Base-by-base conservation (phyloP, 2,888 invertebrate genomes). In the Timema podura region DNA sequence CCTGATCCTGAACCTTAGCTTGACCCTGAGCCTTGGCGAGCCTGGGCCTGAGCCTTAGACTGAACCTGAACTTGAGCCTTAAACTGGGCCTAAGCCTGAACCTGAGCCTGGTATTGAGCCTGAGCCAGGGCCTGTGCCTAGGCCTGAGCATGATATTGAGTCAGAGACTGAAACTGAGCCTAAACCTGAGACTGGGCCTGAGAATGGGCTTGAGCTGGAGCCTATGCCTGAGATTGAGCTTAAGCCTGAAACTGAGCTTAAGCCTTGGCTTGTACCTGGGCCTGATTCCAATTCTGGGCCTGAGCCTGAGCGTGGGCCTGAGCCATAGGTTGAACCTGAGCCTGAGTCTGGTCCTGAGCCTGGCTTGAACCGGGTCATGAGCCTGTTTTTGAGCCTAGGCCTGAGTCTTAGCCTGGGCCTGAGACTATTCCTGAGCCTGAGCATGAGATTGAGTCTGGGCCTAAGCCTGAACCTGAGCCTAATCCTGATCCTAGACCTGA, bases 91-190 rank as follows among this genome's bases (percentile, higher is more conserved):
- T n/a, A n/a, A n/a, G n/a, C n/a, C n/a, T n/a, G n/a, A n/a, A n/a
- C n/a, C n/a, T n/a, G n/a, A n/a, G n/a, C n/a, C n/a, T n/a, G n/a
- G n/a, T n/a, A 11, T 13, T 49, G 51, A 13, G 51, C 13, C 51
- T 49, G 51, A 13, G 51, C 13, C 51, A 11, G 51, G 51, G 15
- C 65, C 57, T 71, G 71, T 16, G 71, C 68, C 69, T 73, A 71
- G 48, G 70, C 70, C 57, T 74, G 75, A 61, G 68, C 73, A 68
- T n/a, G n/a, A n/a, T n/a, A n/a, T n/a, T n/a, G n/a, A n/a, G n/a
- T n/a, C n/a, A n/a, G n/a, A n/a, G n/a, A n/a, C n/a, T 76, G 79
- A 64, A 74, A 75, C 75, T 77, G 76, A 71, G 76, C 76, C 71
- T 78, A 77, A 73, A 76, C 76, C 74, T 80, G 80, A 13, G 51